Evolutionary conservation across 2,888 invertebrate species (phyloP).

Genomic region (Patella ulyssiponensis): DNA sequence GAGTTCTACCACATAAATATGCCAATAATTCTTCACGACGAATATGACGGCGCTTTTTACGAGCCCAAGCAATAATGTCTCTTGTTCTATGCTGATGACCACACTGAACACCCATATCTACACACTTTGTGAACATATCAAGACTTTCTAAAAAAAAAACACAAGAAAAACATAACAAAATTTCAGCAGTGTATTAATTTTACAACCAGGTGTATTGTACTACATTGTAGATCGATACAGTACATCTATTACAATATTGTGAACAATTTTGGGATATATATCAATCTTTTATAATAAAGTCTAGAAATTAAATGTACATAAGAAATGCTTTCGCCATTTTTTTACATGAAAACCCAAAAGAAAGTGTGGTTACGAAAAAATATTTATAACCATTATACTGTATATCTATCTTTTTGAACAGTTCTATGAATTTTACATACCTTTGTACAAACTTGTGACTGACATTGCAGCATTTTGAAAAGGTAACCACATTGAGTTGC

Average conservation of each 20-base stretch:
- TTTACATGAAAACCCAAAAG: too few relatives aligned
- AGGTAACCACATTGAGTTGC: slow-evolving; percentile 77
- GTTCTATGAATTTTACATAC: slow-evolving; percentile 58
- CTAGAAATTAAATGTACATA: too few relatives aligned
- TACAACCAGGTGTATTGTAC: too few relatives aligned
- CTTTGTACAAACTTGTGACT: slow-evolving; percentile 84
- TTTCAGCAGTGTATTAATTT: too few relatives aligned
- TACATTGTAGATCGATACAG: too few relatives aligned
- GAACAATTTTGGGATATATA: too few relatives aligned
- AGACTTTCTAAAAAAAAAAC: slow-evolving; percentile 78
- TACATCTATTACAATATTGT: too few relatives aligned
- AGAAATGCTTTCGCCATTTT: too few relatives aligned
- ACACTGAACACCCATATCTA: slow-evolving; percentile 81
- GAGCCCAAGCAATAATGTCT: slow-evolving; percentile 84
- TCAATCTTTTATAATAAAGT: too few relatives aligned
- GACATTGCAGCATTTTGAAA: slow-evolving; percentile 86
- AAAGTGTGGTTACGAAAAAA: too few relatives aligned
- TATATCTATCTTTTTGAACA: not conserved
- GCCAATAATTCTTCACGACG: slow-evolving; percentile 84
- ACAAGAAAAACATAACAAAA: not conserved
- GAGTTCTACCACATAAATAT: slow-evolving; percentile 79
- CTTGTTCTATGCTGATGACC: slow-evolving; percentile 83
- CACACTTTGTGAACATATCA: slow-evolving; percentile 80
- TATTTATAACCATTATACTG: not conserved
- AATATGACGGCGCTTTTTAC: slow-evolving; percentile 80